phyloP scores from a whole-genome alignment of 1,140 invertebrate genomes.

The Rhyzopertha dominica region DNA sequence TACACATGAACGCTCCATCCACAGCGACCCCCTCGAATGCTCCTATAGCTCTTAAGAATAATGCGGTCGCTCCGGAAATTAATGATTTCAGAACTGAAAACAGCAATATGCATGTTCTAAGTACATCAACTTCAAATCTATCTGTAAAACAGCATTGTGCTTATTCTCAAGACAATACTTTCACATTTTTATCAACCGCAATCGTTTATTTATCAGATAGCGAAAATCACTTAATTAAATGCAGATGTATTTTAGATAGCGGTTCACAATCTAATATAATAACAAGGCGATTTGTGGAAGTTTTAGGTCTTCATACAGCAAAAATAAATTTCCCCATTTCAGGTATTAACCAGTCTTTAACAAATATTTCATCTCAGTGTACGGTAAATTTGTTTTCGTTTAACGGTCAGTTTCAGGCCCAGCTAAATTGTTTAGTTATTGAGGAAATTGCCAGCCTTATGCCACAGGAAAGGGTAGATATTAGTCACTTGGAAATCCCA shows the following conservation, averaged over 20 bases:
- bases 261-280: slow-evolving; percentile 17
- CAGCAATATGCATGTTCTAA: background rate
- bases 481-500: slow-evolving; percentile 22
- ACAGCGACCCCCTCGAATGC: too few species aligned
- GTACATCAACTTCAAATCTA: background rate
- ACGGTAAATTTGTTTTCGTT: slow-evolving; percentile 1
- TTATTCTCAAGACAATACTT: slow-evolving; percentile 7
- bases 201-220: slow-evolving; percentile 3
- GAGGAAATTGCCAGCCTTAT: slow-evolving; percentile 2
- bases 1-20: too few species aligned
- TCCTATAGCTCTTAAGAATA: too few species aligned
- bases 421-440: slow-evolving; percentile 12
- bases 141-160: background rate
- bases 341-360: slow-evolving; percentile 10
- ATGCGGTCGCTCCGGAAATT: too few species aligned
- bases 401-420: slow-evolving; percentile 3
- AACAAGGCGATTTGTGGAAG: background rate
- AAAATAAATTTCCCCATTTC: slow-evolving; percentile 10
- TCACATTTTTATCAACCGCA: slow-evolving; percentile 10
- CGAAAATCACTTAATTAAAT: slow-evolving; percentile 5
- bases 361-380: background rate
- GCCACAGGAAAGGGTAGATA: slow-evolving; percentile 10
- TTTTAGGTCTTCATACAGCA: slow-evolving; percentile 3
- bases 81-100: too few species aligned
- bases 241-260: slow-evolving; percentile 4